Conservation (phyloP, 1,140 invertebrate genomes). For the Anadara kagoshimensis region DNA sequence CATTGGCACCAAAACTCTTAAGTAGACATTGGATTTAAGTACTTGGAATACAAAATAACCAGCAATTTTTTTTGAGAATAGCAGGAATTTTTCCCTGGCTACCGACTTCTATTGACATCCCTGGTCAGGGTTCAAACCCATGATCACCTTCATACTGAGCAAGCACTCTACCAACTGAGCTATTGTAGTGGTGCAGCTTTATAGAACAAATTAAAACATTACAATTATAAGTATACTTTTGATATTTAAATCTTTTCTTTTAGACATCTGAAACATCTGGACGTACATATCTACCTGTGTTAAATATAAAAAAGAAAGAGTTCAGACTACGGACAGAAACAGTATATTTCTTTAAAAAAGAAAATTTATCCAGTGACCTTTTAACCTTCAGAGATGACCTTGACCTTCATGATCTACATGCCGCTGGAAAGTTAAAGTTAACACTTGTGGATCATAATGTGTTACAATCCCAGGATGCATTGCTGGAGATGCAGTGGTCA, state of each 20-base stretch:
- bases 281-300: slow-evolving; percentile 75
- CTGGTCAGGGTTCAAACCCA: too few species aligned
- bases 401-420: slow-evolving; percentile 68
- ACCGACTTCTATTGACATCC: too few species aligned
- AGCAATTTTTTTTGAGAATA: too few species aligned
- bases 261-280: background rate
- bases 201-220: too few species aligned
- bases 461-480: slow-evolving; percentile 73
- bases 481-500: slow-evolving; percentile 76
- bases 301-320: slow-evolving; percentile 80
- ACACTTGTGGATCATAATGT: slow-evolving; percentile 87
- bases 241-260: background rate
- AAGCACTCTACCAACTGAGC: too few species aligned
- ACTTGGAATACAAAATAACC: too few species aligned
- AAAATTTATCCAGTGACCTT: slow-evolving; percentile 76
- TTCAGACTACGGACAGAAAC: slow-evolving; percentile 83
- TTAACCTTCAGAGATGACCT: slow-evolving; percentile 79
- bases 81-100: too few species aligned
- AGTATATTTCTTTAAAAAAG: slow-evolving; percentile 77
- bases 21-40: too few species aligned
- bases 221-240: background rate
- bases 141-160: too few species aligned
- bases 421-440: slow-evolving; percentile 74
- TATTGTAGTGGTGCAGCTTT: too few species aligned
- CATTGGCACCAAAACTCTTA: too few species aligned